Evolutionary conservation across 2,888 invertebrate species (phyloP), one percentile per base, ranked within the genome.

Genomic region (Plebejus anna): DNA sequence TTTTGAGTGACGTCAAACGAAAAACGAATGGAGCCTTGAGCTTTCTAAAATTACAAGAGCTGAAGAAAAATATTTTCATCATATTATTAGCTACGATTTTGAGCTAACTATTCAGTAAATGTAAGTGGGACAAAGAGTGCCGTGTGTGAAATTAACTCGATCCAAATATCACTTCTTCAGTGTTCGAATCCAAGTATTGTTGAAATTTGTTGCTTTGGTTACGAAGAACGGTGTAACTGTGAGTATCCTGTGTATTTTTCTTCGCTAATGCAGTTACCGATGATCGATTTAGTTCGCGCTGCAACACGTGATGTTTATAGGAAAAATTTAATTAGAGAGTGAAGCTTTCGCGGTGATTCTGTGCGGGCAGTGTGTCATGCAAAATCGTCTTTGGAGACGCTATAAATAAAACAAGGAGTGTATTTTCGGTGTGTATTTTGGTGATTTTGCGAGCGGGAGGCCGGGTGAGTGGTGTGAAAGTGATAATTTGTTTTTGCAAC

Each of bases 1-100:
- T 94, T 91, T 88, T 84, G 86, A 86, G 88, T 94, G 94, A 94
- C 94, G 94, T 94, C 94, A 94, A 88, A 82, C 83, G 82, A 87
- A 89, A 88, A 90, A 89, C 86, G 85, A 73, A 88, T 88, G 86
- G 87, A 87, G 89, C 88, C 90, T 88, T 81, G 83, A 81, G 83
- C 81, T 81, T 82, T 91, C 93, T 94, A 94, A 93, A 91, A 92
- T 94, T 94, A 94, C 94, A 90, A 85, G 87, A 85, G 88, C 87
- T 84, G 79, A 83, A 87, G 86, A 90, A 89, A 89, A 88, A 85
- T 84, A 85, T 87, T 88, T 88, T 88, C 87, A 83, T 83, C 85
- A 83, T 85, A 32, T 32, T 32, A 82, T 84, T 84, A 83, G 87
- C 88, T 89, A 85, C 84, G 86, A 83, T 88, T 87, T 85, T 83